Base-by-base conservation (phyloP, 2,797 vertebrate species). In the Amblyraja radiata region DNA sequence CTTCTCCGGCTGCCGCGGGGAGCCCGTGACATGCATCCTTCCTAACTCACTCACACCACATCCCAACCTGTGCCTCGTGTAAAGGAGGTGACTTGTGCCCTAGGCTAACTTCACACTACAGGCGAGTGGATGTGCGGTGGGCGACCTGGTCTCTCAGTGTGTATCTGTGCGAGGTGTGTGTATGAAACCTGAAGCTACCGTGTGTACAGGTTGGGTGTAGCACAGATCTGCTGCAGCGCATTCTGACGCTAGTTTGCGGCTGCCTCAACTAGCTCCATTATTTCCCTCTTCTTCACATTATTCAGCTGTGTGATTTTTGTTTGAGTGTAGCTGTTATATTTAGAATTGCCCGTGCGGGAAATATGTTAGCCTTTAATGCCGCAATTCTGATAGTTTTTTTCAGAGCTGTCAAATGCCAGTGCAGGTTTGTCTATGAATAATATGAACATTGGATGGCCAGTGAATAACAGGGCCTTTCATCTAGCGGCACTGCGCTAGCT, bases 301-400 rank as follows among this genome's bases (percentile, higher is more conserved):
- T 86, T 25, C n/a, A 8, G 18, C 25, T 84, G 54, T 61, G 16
- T 21, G 6, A 10, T 65, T 88, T 88, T 88, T 86, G 58, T n/a
- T 88, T 88, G 32, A 21, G 68, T 21, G n/a, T 0, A 13, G 77
- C 11, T 88, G 61, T 68, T 88, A 36, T 23, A 21, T 68, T 68
- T 88, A 36, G 84, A 88, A 88, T 18, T 88, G 61, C 54, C 58
- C 18, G 8, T 88, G 61, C 58, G n/a, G 83, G 58, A 86, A 86
- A n/a, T 86, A 61, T 63, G 61, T 68, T 68, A 3, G 14, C 8
- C 18, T 36, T 68, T n/a, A 32, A 16, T 88, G 63, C 23, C 9
- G 23, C 32, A 88, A 88, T 88, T 36, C n/a, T 68, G 46, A 54
- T 63, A 18, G 68, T 88, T 16, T 36, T 21, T 88, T 68, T 32